Evolutionary conservation across 2,113 vertebrate species (phyloP), one percentile per base, ranked within the genome.

Genomic region (Campylorhamphus procurvoides): DNA sequence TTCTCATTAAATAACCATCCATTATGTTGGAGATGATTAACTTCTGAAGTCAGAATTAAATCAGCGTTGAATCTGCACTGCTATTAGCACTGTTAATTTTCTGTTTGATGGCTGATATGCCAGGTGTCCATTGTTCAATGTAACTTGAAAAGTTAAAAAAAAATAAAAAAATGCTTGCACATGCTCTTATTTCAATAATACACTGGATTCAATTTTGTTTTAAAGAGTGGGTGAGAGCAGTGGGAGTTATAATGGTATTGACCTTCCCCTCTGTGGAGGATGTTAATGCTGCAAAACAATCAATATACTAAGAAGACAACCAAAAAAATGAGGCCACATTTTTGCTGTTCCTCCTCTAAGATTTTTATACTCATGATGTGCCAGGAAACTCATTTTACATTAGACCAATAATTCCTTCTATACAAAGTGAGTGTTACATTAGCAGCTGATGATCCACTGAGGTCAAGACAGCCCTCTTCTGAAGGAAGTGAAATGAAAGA

Each of bases 1-100:
- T 94, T 83, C 90, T 95, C 78, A 85, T 96, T 97, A 97, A 97
- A 97, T 90, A 96, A 94, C 60, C 53, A 97, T 93, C 59, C 72
- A 94, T 96, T 28, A 9, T 40, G 39, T 14, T 91, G 77, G 94
- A 95, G 96, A 90, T 90, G 66, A 97, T 93, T 97, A 96, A 96
- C 76, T 74, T 97, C 71, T 93, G 66, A 71, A 94, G 83, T 75
- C 84, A 93, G 72, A 96, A 96, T 96, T 97, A 95, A 97, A 96
- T 95, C 80, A 94, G 69, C 81, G 89, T 90, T 91, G 93, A 78
- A 87, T 80, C 88, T 94, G 47, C 69, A 39, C 33, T 91, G 29
- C 37, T 83, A 46, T 55, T 89, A 95, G 62, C 77, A 89, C 75
- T 47, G 60, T 91, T 95, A 67, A 86, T 94, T 93, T 96, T 89